These are phyloP conservation scores for Harpagoxenus sublaevis DNA, from an alignment of 2,888 invertebrate genomes.

Conservation along the genomic window DNA sequence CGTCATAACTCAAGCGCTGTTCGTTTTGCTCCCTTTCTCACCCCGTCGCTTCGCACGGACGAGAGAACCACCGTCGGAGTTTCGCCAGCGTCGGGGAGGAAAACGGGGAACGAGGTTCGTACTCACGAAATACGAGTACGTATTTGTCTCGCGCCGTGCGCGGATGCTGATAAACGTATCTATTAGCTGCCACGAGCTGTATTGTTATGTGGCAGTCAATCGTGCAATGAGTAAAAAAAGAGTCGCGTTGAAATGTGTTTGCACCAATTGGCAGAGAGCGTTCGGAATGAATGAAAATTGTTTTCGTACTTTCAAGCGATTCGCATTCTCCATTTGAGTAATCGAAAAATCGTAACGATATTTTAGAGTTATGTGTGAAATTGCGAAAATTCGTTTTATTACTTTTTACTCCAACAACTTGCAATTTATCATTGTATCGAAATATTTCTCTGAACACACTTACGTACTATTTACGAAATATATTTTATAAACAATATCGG, in stretches of 20 bases:
- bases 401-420: too few relatives aligned
- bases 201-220: slow-evolving; percentile 47
- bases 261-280: slow-evolving; percentile 28
- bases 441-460: neutral
- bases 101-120: slow-evolving; percentile 36
- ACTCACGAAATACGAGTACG: slow-evolving; percentile 68
- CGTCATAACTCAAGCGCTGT: slow-evolving; percentile 79
- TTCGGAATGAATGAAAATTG: slow-evolving; percentile 26
- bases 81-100: slow-evolving; percentile 10
- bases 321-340: neutral
- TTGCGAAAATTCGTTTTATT: neutral
- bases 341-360: neutral
- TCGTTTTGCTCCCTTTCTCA: slow-evolving; percentile 68
- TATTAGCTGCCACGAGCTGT: slow-evolving; percentile 47
- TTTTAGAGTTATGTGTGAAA: neutral
- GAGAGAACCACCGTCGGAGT: slow-evolving; percentile 39
- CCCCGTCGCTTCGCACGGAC: slow-evolving; percentile 29
- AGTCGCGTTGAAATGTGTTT: slow-evolving; percentile 2
- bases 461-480: neutral
- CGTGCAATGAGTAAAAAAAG: slow-evolving; percentile 40
- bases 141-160: slow-evolving; percentile 67
- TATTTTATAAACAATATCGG: neutral
- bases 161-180: slow-evolving; percentile 57
- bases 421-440: neutral
- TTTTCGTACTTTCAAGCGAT: slow-evolving; percentile 8